Conservation (phyloP, 2,888 invertebrate genomes). For the Yponomeuta sedellus region DNA sequence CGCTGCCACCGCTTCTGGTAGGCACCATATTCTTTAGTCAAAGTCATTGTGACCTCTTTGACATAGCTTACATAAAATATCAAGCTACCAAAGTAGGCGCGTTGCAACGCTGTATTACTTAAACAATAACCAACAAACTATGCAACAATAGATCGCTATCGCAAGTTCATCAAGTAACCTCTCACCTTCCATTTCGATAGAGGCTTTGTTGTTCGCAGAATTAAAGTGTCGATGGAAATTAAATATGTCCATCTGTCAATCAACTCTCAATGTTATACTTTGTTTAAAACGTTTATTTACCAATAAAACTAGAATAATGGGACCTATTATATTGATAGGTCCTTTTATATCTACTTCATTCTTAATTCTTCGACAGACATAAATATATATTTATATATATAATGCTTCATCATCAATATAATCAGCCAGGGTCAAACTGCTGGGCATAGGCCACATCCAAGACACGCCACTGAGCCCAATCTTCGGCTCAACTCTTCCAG, state of each 20-base stretch:
- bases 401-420: no score
- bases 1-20: no score
- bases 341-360: no score
- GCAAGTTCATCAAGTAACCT: conserved; percentile 2
- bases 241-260: conserved; percentile 6
- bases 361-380: no score
- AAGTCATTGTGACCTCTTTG: background rate
- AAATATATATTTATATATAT: no score
- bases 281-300: background rate
- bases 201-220: conserved; percentile 3
- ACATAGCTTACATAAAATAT: background rate
- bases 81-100: conserved; percentile 1
- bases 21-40: background rate
- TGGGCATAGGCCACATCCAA: no score
- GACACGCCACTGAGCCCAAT: no score
- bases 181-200: conserved; percentile 1
- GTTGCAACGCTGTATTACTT: conserved; percentile 1
- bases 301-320: no score
- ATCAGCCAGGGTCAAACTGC: no score
- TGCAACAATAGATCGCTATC: conserved; percentile 8
- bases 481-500: no score
- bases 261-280: background rate
- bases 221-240: background rate
- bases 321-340: no score
- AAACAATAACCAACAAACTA: conserved; percentile 4